These are phyloP conservation scores for Diabrotica balteata DNA, from an alignment of 2,888 invertebrate species.

Conservation along the genomic window DNA sequence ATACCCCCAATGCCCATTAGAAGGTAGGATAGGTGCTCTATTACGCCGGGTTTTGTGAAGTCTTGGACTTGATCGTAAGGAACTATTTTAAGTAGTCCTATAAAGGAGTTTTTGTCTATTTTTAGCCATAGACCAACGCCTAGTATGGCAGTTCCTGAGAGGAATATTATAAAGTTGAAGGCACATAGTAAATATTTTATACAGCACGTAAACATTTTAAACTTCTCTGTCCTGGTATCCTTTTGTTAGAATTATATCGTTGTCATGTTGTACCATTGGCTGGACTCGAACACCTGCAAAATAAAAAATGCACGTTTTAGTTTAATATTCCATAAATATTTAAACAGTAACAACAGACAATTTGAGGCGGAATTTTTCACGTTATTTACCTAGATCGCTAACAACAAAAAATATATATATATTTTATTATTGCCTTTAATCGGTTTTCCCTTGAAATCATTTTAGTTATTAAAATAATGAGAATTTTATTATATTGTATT, in stretches of 20 bases:
- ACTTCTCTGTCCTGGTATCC: slow-evolving; percentile 34
- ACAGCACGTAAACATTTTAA: slow-evolving; percentile 60
- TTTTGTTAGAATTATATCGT: no score
- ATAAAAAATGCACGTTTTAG: background rate
- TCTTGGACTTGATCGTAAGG: slow-evolving; percentile 66
- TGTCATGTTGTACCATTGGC: no score
- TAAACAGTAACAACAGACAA: no score
- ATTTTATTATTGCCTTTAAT: no score
- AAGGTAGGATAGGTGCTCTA: slow-evolving; percentile 73
- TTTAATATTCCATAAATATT: no score
- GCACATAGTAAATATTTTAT: slow-evolving; percentile 76
- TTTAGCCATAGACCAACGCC: slow-evolving; percentile 75
- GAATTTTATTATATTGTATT: no score
- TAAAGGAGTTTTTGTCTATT: slow-evolving; percentile 72
- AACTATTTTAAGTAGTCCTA: slow-evolving; percentile 66
- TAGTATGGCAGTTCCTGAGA: slow-evolving; percentile 69
- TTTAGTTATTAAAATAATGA: no score
- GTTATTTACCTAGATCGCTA: no score
- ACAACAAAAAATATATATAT: no score
- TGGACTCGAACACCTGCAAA: background rate
- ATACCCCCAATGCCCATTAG: slow-evolving; percentile 73
- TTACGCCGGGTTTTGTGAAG: slow-evolving; percentile 69
- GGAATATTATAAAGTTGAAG: slow-evolving; percentile 75
- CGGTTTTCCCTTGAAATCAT: no score
- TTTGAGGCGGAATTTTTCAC: no score